Evolutionary conservation across 2,888 invertebrate species (phyloP).

Genomic region (Scaptomyza cyrtandrae): DNA sequence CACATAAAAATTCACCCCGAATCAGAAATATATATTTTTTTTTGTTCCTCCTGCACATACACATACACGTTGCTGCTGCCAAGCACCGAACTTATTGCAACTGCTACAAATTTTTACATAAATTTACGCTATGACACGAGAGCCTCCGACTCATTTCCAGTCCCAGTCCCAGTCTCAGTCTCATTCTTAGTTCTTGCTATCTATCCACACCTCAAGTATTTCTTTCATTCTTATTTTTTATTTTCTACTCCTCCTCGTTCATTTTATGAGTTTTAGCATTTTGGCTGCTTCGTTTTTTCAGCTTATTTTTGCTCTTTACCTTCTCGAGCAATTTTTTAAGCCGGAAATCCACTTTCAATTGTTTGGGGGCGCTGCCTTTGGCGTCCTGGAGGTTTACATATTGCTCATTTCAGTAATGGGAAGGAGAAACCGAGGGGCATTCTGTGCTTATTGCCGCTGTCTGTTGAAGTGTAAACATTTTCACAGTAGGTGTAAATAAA

Average conservation of each 20-base stretch:
- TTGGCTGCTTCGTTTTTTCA: conserved; percentile 39
- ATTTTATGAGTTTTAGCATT: conserved; percentile 69
- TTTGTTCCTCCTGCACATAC: conserved; percentile 60
- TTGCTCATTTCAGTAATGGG: conserved; percentile 65
- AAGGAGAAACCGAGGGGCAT: conserved; percentile 15
- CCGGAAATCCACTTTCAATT: conserved; percentile 82
- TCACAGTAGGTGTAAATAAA: conserved; percentile 79
- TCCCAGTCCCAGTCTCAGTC: too few species aligned
- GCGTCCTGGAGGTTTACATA: conserved; percentile 72
- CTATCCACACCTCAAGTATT: conserved; percentile 30
- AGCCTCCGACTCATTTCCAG: background rate
- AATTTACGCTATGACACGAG: conserved; percentile 73
- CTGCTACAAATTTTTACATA: conserved; percentile 79
- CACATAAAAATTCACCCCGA: conserved; percentile 50
- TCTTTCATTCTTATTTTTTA: conserved; percentile 23
- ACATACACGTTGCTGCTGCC: conserved; percentile 48
- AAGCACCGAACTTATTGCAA: conserved; percentile 72
- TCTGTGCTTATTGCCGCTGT: conserved; percentile 55
- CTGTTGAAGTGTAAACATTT: conserved; percentile 80
- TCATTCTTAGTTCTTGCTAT: conserved; percentile 5
- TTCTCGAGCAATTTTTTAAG: conserved; percentile 69
- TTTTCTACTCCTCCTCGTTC: conserved; percentile 38
- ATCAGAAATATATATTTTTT: conserved; percentile 68
- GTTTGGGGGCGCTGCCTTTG: conserved; percentile 72
- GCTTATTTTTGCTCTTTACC: conserved; percentile 23